Percentiles rank a stretch among this genome's conserved stretches.
phyloP scores from a whole-genome alignment of 2,113 vertebrate species.

The Rhinichthys klamathensis region DNA sequence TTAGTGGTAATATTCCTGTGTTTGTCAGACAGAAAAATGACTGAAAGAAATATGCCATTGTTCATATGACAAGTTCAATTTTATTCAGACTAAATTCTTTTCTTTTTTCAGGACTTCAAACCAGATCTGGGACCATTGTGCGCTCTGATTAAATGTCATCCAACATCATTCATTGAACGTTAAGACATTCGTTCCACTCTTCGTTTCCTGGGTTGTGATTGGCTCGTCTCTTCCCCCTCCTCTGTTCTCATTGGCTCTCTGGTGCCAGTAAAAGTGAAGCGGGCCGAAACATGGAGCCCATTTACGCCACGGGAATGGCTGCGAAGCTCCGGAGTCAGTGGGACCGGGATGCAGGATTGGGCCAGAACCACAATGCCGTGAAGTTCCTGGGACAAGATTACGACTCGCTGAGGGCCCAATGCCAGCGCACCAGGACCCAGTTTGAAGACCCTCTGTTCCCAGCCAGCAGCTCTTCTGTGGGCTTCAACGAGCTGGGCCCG shows the following conservation, averaged over 20 bases:
- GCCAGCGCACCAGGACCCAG: constrained; percentile 69
- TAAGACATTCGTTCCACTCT: not conserved
- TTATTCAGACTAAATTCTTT: not conserved
- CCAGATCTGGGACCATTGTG: not conserved
- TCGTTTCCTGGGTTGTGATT: not conserved
- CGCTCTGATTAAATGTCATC: not conserved
- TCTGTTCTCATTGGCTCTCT: not conserved
- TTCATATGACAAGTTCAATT: not conserved
- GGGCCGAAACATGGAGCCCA: constrained; percentile 59
- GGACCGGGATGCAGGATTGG: constrained; percentile 83
- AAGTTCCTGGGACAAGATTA: constrained; percentile 88
- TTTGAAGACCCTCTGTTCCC: constrained; percentile 84
- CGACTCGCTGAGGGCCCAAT: constrained; percentile 68
- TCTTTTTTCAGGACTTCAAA: not conserved
- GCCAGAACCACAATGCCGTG: constrained; percentile 84
- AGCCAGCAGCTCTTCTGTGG: constrained; percentile 73
- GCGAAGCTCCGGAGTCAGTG: constrained; percentile 83
- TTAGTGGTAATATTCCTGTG: not conserved
- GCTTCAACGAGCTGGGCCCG: constrained; percentile 87
- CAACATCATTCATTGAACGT: not conserved
- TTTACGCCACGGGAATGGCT: constrained; percentile 85
- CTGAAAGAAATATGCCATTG: not conserved
- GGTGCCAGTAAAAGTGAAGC: too few relatives aligned
- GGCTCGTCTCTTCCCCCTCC: not conserved
- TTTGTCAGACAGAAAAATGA: too few relatives aligned